phyloP scores from a whole-genome alignment of 2,797 vertebrate species.

The Molothrus ater region DNA sequence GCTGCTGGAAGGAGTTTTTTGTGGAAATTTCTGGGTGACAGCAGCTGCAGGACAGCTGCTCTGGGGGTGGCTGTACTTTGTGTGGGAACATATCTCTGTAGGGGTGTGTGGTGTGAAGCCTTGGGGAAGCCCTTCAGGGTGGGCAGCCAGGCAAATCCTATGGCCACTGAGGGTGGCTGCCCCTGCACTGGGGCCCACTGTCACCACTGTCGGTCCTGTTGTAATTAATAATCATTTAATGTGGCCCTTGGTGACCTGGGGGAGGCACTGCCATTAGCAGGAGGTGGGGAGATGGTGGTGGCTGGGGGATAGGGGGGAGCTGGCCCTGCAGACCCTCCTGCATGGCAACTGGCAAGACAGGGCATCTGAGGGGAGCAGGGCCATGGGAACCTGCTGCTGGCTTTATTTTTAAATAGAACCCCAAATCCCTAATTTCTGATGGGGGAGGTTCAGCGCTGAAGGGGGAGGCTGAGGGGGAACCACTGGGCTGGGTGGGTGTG shows the following conservation, averaged over 20 bases:
- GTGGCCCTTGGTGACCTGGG: neutral
- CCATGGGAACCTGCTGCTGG: neutral
- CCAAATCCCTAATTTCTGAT: neutral
- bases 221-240: neutral
- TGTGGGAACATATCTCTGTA: neutral
- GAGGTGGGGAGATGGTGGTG: fast-evolving
- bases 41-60: neutral
- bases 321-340: neutral
- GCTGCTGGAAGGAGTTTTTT: neutral
- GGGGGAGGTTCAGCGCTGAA: neutral
- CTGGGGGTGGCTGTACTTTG: neutral
- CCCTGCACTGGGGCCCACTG: fast-evolving
- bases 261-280: neutral
- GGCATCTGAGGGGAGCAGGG: neutral
- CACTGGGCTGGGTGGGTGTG: fast-evolving
- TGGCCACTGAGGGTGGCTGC: fast-evolving
- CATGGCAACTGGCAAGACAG: neutral
- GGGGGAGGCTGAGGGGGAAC: fast-evolving
- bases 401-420: neutral
- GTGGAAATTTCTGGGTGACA: neutral
- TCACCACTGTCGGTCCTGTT: neutral
- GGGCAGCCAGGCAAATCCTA: neutral
- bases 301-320: fast-evolving
- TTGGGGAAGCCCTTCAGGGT: neutral
- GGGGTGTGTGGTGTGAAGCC: neutral